These are phyloP conservation scores for Bucorvus abyssinicus DNA, from an alignment of 2,797 vertebrate genomes.

Conservation along the genomic window DNA sequence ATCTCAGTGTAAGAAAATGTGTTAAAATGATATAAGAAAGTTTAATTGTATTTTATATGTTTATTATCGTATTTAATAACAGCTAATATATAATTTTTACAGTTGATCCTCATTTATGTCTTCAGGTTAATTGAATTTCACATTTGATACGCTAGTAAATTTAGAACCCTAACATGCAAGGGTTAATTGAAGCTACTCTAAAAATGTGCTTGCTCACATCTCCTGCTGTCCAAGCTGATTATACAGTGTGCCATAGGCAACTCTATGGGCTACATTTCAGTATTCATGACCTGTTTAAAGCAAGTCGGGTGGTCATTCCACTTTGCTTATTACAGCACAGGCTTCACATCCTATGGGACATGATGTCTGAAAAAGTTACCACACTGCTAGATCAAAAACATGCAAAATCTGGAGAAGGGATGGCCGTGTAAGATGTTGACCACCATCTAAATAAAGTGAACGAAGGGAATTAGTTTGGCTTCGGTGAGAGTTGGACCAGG, in stretches of 20 bases:
- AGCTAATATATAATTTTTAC: neutral
- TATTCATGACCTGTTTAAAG: neutral
- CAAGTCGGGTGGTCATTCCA: neutral
- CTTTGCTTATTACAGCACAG: neutral
- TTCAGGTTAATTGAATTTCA: conserved; percentile 27
- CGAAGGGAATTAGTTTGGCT: neutral
- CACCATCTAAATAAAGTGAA: neutral
- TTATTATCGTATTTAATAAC: neutral
- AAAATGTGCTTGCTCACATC: neutral
- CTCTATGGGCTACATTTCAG: neutral
- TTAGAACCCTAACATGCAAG: neutral
- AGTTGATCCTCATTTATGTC: neutral
- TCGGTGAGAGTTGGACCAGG: neutral
- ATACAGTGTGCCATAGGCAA: neutral
- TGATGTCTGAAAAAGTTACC: neutral
- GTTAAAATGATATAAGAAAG: neutral
- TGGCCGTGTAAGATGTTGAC: neutral
- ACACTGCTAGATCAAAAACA: neutral
- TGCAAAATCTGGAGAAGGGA: neutral
- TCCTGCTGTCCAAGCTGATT: neutral
- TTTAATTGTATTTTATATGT: neutral
- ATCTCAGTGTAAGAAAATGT: neutral
- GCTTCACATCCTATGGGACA: neutral
- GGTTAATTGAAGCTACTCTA: conserved; percentile 14
- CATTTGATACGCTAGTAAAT: neutral